Evolutionary conservation across 2,797 vertebrate genomes (phyloP).

Genomic region (Euthynnus affinis): DNA sequence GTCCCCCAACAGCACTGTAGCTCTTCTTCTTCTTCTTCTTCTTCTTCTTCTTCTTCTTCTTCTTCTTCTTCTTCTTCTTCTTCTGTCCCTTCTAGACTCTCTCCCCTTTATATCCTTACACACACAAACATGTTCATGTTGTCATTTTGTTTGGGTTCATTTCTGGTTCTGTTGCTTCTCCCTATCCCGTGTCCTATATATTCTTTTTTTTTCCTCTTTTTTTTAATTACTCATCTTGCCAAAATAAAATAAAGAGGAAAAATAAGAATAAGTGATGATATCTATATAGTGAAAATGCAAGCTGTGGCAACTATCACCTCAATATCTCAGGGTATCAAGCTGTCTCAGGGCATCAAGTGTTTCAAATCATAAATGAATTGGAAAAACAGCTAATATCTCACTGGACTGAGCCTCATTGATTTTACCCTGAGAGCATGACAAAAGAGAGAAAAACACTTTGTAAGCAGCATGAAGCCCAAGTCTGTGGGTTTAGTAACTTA

Average conservation of each 20-base stretch:
- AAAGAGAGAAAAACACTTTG: slow-evolving; percentile 74
- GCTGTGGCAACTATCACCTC: slow-evolving; percentile 49
- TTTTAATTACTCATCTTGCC: not conserved
- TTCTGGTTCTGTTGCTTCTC: not conserved
- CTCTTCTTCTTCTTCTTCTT: no score
- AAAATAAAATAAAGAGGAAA: no score
- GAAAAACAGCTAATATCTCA: slow-evolving; percentile 82
- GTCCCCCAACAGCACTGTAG: no score
- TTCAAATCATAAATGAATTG: slow-evolving; percentile 83
- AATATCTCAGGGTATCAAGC: slow-evolving; percentile 65
- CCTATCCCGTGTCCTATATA: no score
- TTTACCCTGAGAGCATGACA: slow-evolving; percentile 75
- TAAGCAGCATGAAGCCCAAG: slow-evolving; percentile 64
- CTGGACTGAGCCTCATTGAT: slow-evolving; percentile 77
- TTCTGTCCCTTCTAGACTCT: no score
- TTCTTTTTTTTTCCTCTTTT: not conserved
- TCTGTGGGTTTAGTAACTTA: slow-evolving; percentile 69
- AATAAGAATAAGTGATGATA: slow-evolving; percentile 44
- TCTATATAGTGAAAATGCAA: slow-evolving; percentile 52
- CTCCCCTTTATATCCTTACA: no score
- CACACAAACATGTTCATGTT: no score
- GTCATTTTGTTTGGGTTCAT: no score
- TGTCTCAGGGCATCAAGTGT: slow-evolving; percentile 70
- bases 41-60: no score
- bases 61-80: no score